Evolutionary conservation across 2,888 invertebrate genomes (phyloP), one percentile per base, ranked within the genome.

Genomic region (Habrosyne pyritoides): DNA sequence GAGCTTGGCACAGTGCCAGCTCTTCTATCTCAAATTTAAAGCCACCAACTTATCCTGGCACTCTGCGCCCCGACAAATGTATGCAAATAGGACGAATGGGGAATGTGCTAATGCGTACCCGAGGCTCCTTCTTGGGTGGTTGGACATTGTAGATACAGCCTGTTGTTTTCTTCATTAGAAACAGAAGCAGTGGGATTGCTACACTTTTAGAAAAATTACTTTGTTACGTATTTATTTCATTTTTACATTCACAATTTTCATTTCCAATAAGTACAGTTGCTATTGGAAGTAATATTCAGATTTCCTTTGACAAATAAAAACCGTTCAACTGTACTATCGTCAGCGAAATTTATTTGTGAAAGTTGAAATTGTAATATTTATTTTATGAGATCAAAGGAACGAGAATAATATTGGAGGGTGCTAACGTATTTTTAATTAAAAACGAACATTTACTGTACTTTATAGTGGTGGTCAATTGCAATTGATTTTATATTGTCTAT

Each of bases 101-200:
- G 65, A 56, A 61, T 60, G 57, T 64, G 61, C 63, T 71, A 70
- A 67, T 65, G 68, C 63, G 64, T 69, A 66, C 59, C 60, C 66
- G 61, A 64, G 57, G 84, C 47, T 77, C 83, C 67, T 28, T 47
- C 52, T 54, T 64, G 47, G 58, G 59, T 84, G 82, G 84, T 52
- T 65, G 62, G 56, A 59, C 57, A 66, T 61, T 71, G 71, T 77
- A 75, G 81, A 79, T 82, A 64, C 77, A 65, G 70, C 63, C 75
- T 74, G 77, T 79, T 83, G 84, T 84, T 79, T 81, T 81, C 74
- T 78, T 80, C 78, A 80, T 84, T 79, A 81, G 71, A 75, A n/a
- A 81, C 72, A 67, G 69, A 71, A 71, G 68, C 66, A 73, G 71
- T 64, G 62, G 67, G 71, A 30, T 33, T 33, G 33, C 33, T 33